Percentiles rank a stretch among this genome's conserved stretches.
These are phyloP conservation scores for Holothuria glaberrima DNA, from an alignment of 35 echinoderm and acorn worm genomes.

Conservation along the genomic window DNA sequence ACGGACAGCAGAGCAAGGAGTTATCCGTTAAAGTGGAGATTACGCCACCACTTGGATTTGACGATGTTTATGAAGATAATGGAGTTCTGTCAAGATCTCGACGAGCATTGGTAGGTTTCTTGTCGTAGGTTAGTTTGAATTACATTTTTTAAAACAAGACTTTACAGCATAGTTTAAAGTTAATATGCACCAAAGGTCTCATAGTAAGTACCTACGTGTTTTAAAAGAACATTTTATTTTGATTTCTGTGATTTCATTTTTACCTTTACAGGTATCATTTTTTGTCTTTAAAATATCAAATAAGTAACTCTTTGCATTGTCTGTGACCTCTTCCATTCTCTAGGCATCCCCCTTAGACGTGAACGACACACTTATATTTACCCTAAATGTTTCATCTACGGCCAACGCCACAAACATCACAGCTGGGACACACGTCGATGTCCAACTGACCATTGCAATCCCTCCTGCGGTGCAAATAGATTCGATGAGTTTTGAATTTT, in stretches of 20 bases:
- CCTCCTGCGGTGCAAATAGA: slow-evolving; percentile 22
- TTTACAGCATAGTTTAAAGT: too few species aligned
- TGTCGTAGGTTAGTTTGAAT: too few species aligned
- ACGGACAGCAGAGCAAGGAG: background rate
- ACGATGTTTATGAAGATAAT: background rate
- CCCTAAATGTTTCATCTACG: background rate
- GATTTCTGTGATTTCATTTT: background rate
- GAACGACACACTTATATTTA: slow-evolving; percentile 21
- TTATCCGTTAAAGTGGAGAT: background rate
- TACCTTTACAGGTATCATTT: background rate
- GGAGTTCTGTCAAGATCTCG: background rate
- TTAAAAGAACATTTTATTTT: too few species aligned
- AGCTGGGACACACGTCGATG: slow-evolving; percentile 17
- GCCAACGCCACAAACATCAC: slow-evolving; percentile 25
- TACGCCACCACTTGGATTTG: slow-evolving; percentile 10
- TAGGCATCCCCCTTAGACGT: background rate
- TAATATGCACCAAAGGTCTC: too few species aligned
- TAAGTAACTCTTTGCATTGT: background rate
- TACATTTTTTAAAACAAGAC: too few species aligned
- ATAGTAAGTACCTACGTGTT: too few species aligned
- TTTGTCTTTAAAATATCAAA: too few species aligned
- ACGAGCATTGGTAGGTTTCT: slow-evolving; percentile 2
- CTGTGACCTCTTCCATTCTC: background rate
- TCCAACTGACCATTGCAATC: slow-evolving; percentile 6
- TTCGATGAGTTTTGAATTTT: slow-evolving; percentile 35